These are phyloP conservation scores for Gymnarchus niloticus DNA, from an alignment of 2,113 vertebrate genomes.

Conservation along the genomic window DNA sequence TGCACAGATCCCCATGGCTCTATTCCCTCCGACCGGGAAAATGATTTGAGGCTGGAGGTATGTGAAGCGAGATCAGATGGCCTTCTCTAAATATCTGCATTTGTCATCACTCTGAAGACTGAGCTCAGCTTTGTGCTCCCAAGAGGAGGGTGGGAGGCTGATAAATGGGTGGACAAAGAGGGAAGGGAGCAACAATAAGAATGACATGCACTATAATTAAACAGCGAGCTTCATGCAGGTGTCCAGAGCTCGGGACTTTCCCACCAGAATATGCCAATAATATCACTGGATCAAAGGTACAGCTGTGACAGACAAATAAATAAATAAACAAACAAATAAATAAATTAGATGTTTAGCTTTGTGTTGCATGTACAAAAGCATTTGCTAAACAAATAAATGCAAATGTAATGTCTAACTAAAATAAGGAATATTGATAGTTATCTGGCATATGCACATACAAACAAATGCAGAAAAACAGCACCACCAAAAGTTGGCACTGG, in stretches of 20 bases:
- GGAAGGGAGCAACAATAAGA: constrained; percentile 19
- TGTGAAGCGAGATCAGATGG: constrained; percentile 16
- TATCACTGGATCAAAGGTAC: constrained; percentile 44
- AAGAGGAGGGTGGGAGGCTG: background rate
- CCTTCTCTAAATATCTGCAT: constrained; percentile 20
- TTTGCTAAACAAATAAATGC: too few relatives aligned
- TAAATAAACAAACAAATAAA: too few relatives aligned
- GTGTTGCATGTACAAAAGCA: too few relatives aligned
- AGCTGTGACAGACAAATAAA: constrained; percentile 49
- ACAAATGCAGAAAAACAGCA: constrained; percentile 51
- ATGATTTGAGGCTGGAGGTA: constrained; percentile 22
- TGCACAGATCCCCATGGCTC: background rate
- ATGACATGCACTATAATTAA: constrained; percentile 35
- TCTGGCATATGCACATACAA: constrained; percentile 60
- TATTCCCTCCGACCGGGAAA: constrained; percentile 15
- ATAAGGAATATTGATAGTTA: constrained; percentile 36
- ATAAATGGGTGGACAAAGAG: background rate
- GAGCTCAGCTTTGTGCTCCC: background rate
- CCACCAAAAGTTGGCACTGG: constrained; percentile 39
- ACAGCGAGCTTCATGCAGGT: constrained; percentile 39
- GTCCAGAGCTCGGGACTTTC: constrained; percentile 20
- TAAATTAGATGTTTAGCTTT: too few relatives aligned
- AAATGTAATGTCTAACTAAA: constrained; percentile 72
- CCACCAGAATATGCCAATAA: background rate
- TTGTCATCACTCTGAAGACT: constrained; percentile 19